phyloP scores from a whole-genome alignment of 2,888 invertebrate genomes.

The Drosophila pegasa region DNA sequence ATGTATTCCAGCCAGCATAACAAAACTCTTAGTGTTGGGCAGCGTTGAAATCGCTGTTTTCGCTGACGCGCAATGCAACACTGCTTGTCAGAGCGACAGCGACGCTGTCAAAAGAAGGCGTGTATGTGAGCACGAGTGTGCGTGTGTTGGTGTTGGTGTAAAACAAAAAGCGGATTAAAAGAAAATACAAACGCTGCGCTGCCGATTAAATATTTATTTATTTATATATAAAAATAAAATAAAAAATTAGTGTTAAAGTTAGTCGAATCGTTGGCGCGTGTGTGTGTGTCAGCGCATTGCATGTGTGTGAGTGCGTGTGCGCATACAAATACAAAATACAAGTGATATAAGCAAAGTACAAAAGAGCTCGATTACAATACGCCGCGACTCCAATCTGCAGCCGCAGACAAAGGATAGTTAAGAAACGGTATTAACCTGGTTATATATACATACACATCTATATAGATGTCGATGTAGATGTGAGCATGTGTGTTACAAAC shows the following conservation, averaged over 20 bases:
- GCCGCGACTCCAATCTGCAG: slow-evolving; percentile 29
- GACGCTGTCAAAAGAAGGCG: slow-evolving; percentile 64
- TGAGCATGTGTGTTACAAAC: slow-evolving; percentile 15
- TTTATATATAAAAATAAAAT: slow-evolving; percentile 41
- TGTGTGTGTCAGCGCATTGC: slow-evolving; percentile 42
- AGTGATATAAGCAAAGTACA: slow-evolving; percentile 73
- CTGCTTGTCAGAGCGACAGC: slow-evolving; percentile 47
- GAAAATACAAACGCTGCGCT: slow-evolving; percentile 52
- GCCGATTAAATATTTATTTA: slow-evolving; percentile 54
- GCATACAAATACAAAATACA: slow-evolving; percentile 36
- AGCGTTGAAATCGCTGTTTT: slow-evolving; percentile 43
- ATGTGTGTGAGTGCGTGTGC: slow-evolving; percentile 26
- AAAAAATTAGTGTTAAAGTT: slow-evolving; percentile 42
- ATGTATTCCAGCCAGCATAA: slow-evolving; percentile 49
- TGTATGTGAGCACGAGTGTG: slow-evolving; percentile 47
- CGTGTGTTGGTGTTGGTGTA: slow-evolving; percentile 56
- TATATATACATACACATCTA: slow-evolving; percentile 4
- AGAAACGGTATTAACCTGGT: slow-evolving; percentile 64
- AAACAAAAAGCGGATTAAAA: slow-evolving; percentile 62
- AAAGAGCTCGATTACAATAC: slow-evolving; percentile 44
- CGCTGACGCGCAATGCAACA: slow-evolving; percentile 36
- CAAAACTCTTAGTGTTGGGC: slow-evolving; percentile 42
- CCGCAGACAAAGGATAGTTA: slow-evolving; percentile 70
- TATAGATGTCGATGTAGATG: not conserved
- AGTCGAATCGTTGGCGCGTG: slow-evolving; percentile 29